Evolutionary conservation across 1,140 invertebrate genomes (phyloP), one percentile per base, ranked within the genome.

Genomic region (Eulimnadia texana): DNA sequence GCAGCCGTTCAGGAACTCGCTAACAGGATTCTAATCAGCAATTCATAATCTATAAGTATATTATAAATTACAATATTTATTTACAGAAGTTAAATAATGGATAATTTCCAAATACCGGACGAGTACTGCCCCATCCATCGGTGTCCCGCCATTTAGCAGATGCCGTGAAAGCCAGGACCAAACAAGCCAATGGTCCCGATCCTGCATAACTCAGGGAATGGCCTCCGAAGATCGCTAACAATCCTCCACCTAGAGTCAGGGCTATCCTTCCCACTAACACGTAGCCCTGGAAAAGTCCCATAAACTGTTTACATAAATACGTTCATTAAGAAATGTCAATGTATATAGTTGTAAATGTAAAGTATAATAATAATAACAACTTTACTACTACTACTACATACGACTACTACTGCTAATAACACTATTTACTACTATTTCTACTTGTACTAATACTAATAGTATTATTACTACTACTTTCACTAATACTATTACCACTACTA

Each of bases 151-250:
- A 58, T 22, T n/a, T 58, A 20, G 19, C 42, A 22, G 29, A 73
- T 27, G 74, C 75, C 3, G 76, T 69, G 70, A 77, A 77, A 13
- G 75, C 71, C 25, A 77, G 49, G 19, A 71, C 70, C 11, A 77
- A 66, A 66, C 69, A 70, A 2, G 68, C 75, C 11, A 78, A 65
- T 3, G 77, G 71, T 47, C 79, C 77, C 50, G 72, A 69, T 10
- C 74, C 77, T 50, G 72, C 66, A 60, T 76, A 64, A 6, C 72
- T 68, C 3, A 74, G 62, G 58, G 63, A 62, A 33, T 66, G 67
- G 64, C 78, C 78, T 11, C 77, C 74, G 70, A 80, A 77, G 52
- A 78, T 70, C 42, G 72, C 73, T 56, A 76, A 61, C 50, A 77
- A 63, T 16, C 74, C 75, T 58, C 70, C 67, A 13, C 68, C 67